Evolutionary conservation across 2,113 vertebrate species (phyloP), one percentile per base, ranked within the genome.

Genomic region (Cyprinodon variegatus): DNA sequence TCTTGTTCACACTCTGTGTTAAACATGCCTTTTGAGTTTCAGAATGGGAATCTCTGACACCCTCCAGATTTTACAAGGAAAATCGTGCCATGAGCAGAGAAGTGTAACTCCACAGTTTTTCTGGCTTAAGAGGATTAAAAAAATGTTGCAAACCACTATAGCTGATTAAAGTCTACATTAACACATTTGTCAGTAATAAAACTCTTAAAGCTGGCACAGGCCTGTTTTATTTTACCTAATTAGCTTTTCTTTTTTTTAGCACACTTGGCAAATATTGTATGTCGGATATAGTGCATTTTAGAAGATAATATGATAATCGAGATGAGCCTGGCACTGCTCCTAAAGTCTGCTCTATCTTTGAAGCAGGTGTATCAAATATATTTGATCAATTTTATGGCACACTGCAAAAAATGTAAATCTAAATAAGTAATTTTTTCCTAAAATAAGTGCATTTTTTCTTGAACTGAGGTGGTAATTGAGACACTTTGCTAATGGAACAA

Each of bases 11-110:
- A n/a, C 43, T 72, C 46, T 11, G 48, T 65, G 41, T 62, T 62
- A 67, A 57, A 63, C 63, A 72, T 40, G 41, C 59, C 61, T 73
- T 67, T 67, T 53, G 70, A 69, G 8, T 74, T 68, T 53, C 39
- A 38, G 36, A 37, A 20, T 71, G 40, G 45, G 57, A 68, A 67
- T 71, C 13, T 36, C 48, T 75, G 68, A 81, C 62, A 71, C 43
- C 40, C 41, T 53, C 50, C 60, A 64, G 37, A 65, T 40, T 22
- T 65, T 11, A 66, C 64, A 14, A 72, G 59, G 11, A 67, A n/a
- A 70, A 48, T 65, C 43, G 46, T 64, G 41, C 6, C n/a, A 39
- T 62, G 59, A 41, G n/a, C 6, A 10, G 60, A 37, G 38, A 61
- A 66, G 68, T 59, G 45, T 57, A 29, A 63, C 20, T 53, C 29